A percentile compares a stretch with the other conserved stretches of the same genome.
Conservation (phyloP, 2,888 invertebrate species). For the Achlya flavicornis region DNA sequence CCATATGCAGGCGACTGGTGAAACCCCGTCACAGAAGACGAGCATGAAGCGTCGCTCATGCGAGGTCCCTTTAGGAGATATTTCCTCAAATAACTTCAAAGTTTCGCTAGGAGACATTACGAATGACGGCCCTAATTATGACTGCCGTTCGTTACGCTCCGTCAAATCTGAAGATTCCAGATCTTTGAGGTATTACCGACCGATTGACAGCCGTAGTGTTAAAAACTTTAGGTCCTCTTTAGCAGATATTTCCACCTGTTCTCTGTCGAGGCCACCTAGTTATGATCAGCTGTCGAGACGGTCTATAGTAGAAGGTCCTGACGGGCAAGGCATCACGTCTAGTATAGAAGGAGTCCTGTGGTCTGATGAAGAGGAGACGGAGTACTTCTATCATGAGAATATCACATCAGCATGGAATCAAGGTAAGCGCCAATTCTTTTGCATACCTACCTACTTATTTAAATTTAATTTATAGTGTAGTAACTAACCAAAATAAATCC, state of each 20-base stretch:
- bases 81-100: conserved; percentile 75
- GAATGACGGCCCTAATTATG: conserved; percentile 63
- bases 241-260: conserved; percentile 65
- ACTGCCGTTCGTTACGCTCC: conserved; percentile 69
- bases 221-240: conserved; percentile 76
- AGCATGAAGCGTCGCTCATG: conserved; percentile 78
- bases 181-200: conserved; percentile 65
- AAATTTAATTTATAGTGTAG: no score
- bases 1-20: conserved; percentile 79
- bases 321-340: conserved; percentile 71
- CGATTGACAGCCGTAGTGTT: conserved; percentile 74
- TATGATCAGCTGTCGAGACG: conserved; percentile 77
- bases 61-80: conserved; percentile 77
- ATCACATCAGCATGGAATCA: conserved; percentile 78
- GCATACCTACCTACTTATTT: no score
- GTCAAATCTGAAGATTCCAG: conserved; percentile 69
- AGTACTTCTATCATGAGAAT: conserved; percentile 80
- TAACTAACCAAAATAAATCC: no score
- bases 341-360: conserved; percentile 81
- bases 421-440: conserved; percentile 56
- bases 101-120: conserved; percentile 76
- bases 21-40: conserved; percentile 75
- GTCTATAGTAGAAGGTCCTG: conserved; percentile 70
- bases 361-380: conserved; percentile 82
- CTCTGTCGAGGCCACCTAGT: conserved; percentile 72